Base-by-base conservation (phyloP, 64 coral and sea anemone genomes). In the Porites australiensis region DNA sequence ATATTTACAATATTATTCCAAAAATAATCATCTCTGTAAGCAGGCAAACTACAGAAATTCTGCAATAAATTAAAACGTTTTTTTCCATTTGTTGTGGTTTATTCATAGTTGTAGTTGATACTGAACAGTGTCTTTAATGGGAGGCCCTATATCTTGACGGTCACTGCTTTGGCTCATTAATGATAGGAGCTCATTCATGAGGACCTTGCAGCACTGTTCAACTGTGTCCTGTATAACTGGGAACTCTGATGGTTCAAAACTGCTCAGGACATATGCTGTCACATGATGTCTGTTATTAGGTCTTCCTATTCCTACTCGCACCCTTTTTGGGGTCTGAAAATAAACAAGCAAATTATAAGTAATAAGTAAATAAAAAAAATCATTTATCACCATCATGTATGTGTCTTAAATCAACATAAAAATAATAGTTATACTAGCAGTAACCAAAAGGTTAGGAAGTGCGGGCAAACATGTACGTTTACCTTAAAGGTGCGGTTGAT, bases 241-340 rank as follows among this genome's bases (percentile, higher is more conserved):
- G 10, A 93, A 47, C 84, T 97, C 95, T 8, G 87, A 75, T 57
- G 87, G 53, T 22, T 80, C 83, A 79, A 97, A 97, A 13, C 94
- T 82, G 44, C 93, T 59, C 19, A 97, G 57, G 63, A 97, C 95
- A 79, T 97, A 97, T 0, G 90, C 76, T 50, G 90, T 86, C 8
- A 97, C 92, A 43, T 94, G 80, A 52, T 88, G 57, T 58, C 49
- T 97, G 27, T 97, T 57, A 12, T 46, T 55, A 44, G 95, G 95
- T 22, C 95, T 84, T 46, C 95, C 95, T 54, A 97, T 97, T 0
- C 95, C 95, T 45, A 97, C 82, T 3, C 86, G 95, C 4, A 94
- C 64, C 69, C 95, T 91, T 44, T 88, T 90, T 43, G 94, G 51
- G 8, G 76, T 74, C 95, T 96, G 60, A 64, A 70, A 72, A 81